These are phyloP conservation scores for Caradrina clavipalpis DNA, from an alignment of 2,888 invertebrate species.

Conservation along the genomic window DNA sequence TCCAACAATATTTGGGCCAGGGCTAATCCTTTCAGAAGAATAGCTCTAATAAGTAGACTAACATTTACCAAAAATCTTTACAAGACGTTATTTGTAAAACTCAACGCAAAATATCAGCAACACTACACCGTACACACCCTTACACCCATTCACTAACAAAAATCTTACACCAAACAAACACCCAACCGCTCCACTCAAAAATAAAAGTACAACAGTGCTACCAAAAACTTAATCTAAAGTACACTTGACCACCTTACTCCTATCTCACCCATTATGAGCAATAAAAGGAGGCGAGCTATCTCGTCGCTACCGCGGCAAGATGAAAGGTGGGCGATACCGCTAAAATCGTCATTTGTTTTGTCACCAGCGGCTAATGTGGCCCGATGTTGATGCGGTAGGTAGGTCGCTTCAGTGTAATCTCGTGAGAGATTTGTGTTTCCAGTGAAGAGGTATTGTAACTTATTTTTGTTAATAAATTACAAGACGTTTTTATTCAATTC, in stretches of 20 bases:
- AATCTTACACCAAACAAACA: constrained; percentile 1
- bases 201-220: constrained; percentile 8
- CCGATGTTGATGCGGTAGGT: constrained; percentile 52
- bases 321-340: constrained; percentile 86
- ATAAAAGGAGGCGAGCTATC: constrained; percentile 66
- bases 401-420: constrained; percentile 26
- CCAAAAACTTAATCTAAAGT: constrained; percentile 52
- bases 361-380: constrained; percentile 73
- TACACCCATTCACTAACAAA: not conserved
- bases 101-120: not conserved
- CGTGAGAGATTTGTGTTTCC: constrained; percentile 18
- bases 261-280: constrained; percentile 60
- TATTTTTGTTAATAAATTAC: not conserved
- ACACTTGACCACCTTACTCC: constrained; percentile 45
- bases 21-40: not conserved
- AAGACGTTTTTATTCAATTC: no score
- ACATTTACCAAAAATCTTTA: not conserved
- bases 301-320: constrained; percentile 77
- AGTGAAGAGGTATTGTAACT: constrained; percentile 2
- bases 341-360: constrained; percentile 91
- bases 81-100: not conserved
- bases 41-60: not conserved
- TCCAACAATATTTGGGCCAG: not conserved
- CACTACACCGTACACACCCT: not conserved
- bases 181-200: constrained; percentile 10